Conservation (phyloP, 2,888 invertebrate genomes). For the Ernsta delagoae region DNA sequence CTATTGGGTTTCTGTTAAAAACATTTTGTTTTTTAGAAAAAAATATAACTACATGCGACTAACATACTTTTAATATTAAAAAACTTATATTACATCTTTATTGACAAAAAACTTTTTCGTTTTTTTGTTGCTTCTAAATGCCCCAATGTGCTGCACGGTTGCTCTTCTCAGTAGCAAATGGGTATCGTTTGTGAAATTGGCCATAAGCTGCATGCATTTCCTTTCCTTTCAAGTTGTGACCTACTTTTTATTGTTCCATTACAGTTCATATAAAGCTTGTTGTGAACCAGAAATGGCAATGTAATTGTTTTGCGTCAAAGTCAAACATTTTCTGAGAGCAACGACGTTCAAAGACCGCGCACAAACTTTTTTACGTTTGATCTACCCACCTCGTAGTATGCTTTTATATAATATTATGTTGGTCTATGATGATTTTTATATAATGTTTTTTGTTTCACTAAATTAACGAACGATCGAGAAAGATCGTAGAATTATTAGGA, state of each 20-base stretch:
- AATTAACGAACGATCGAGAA: too few species aligned
- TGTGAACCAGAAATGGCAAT: slow-evolving; percentile 5
- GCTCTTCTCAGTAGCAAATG: slow-evolving; percentile 3
- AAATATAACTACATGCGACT: too few species aligned
- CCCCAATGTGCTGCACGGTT: not conserved
- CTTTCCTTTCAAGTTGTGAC: slow-evolving; percentile 30
- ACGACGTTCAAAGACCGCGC: not conserved
- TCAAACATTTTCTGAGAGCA: not conserved
- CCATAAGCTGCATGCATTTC: slow-evolving; percentile 29
- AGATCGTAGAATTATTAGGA: too few species aligned
- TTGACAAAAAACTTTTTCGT: too few species aligned
- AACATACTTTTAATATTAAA: too few species aligned
- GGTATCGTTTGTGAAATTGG: slow-evolving; percentile 24
- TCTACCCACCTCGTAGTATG: too few species aligned
- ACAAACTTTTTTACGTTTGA: not conserved
- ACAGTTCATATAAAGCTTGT: slow-evolving; percentile 17
- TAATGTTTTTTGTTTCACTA: too few species aligned
- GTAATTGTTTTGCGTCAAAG: slow-evolving; percentile 21
- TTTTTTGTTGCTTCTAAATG: not conserved
- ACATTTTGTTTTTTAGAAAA: too few species aligned
- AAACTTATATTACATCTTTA: too few species aligned
- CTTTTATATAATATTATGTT: too few species aligned
- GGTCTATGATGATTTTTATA: too few species aligned
- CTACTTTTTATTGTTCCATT: slow-evolving; percentile 30
- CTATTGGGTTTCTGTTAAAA: too few species aligned